Conservation (phyloP, 2,797 vertebrate genomes). For the Ispidina picta region DNA sequence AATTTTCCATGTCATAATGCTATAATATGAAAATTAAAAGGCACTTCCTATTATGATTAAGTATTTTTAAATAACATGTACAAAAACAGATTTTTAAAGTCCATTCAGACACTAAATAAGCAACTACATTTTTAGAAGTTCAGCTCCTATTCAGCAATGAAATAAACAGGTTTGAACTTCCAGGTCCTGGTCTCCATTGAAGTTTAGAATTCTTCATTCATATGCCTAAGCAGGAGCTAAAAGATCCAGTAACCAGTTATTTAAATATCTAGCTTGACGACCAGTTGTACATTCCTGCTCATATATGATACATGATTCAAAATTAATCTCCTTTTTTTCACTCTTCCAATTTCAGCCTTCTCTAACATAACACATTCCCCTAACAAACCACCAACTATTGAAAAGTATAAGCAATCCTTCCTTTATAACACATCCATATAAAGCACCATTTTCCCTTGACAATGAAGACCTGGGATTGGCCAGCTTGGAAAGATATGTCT, state of each 20-base stretch:
- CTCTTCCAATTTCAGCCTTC: background rate
- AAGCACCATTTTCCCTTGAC: background rate
- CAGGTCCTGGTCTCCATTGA: background rate
- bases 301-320: background rate
- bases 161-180: background rate
- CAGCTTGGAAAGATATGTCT: background rate
- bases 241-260: background rate
- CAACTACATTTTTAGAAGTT: background rate
- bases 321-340: background rate
- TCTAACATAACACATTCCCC: background rate
- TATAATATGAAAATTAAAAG: background rate
- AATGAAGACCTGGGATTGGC: background rate
- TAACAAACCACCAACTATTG: background rate
- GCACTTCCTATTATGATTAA: background rate
- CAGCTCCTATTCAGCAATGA: background rate
- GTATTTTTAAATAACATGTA: background rate
- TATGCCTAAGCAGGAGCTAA: background rate
- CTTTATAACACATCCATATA: background rate
- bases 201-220: background rate
- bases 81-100: background rate
- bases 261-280: background rate
- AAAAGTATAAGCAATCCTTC: background rate
- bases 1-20: background rate
- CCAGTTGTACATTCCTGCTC: background rate
- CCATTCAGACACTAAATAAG: background rate